A percentile compares a stretch with the other conserved stretches of the same genome.
These are phyloP conservation scores for Mya arenaria DNA, from an alignment of 1,140 invertebrate genomes.

Conservation along the genomic window DNA sequence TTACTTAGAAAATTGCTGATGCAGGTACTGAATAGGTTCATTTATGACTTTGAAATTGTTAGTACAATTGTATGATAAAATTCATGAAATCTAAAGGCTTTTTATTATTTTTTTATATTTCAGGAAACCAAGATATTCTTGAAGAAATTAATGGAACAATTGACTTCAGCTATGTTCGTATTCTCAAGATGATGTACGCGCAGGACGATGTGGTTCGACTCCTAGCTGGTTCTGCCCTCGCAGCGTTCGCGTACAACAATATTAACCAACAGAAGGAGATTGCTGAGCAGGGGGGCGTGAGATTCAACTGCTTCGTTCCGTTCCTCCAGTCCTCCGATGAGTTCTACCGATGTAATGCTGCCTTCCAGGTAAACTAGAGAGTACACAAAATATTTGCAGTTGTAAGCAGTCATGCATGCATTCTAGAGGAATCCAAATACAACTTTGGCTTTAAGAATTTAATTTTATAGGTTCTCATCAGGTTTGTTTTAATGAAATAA, in stretches of 20 bases:
- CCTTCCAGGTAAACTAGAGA: constrained; percentile 79
- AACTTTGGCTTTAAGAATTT: too few species aligned
- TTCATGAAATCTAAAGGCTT: not conserved
- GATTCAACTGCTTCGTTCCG: constrained; percentile 77
- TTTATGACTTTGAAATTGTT: too few species aligned
- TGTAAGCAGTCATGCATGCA: too few species aligned
- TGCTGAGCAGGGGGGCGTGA: constrained; percentile 76
- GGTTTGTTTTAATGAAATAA: too few species aligned
- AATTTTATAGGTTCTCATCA: too few species aligned
- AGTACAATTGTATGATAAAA: too few species aligned
- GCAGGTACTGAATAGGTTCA: too few species aligned
- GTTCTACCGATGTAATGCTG: constrained; percentile 75
- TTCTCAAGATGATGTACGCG: constrained; percentile 78
- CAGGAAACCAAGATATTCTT: constrained; percentile 76
- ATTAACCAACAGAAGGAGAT: constrained; percentile 78
- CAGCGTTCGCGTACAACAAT: constrained; percentile 80
- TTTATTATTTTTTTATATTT: constrained; percentile 7
- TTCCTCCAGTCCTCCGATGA: constrained; percentile 78
- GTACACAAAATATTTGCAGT: too few species aligned
- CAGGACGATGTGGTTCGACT: constrained; percentile 73
- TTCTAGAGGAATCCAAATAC: too few species aligned
- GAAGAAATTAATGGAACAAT: constrained; percentile 73
- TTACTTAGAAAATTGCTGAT: too few species aligned
- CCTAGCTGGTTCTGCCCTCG: constrained; percentile 75
- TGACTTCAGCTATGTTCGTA: constrained; percentile 79